phyloP scores from a whole-genome alignment of 2,888 invertebrate genomes.

The Leptopilina drosophilae region DNA sequence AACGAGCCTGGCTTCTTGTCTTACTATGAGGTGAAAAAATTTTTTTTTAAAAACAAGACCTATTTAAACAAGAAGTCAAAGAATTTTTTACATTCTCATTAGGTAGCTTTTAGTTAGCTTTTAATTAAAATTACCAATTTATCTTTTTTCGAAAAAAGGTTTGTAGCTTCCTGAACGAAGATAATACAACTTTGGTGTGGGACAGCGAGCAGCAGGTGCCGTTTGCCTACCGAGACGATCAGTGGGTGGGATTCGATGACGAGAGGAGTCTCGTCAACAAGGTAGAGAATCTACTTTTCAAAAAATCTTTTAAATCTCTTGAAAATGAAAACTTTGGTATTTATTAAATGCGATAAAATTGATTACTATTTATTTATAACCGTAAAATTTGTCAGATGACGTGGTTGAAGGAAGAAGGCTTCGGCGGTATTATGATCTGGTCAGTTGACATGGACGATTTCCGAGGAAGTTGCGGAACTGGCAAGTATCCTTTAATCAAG shows the following conservation, averaged over 20 bases:
- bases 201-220: constrained; percentile 97
- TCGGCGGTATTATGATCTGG: constrained; percentile 98
- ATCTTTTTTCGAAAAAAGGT: constrained; percentile 77
- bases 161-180: constrained; percentile 92
- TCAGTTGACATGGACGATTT: constrained; percentile 98
- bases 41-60: too few relatives aligned
- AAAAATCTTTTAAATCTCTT: background rate
- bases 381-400: constrained; percentile 87
- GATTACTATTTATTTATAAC: too few relatives aligned
- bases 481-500: constrained; percentile 92
- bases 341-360: too few relatives aligned
- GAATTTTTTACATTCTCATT: too few relatives aligned
- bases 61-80: background rate
- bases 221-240: constrained; percentile 93
- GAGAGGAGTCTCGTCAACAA: constrained; percentile 94
- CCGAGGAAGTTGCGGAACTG: constrained; percentile 91
- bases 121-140: constrained; percentile 27
- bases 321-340: background rate
- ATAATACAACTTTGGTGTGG: constrained; percentile 96
- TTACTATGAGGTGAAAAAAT: constrained; percentile 96
- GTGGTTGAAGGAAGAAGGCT: constrained; percentile 95
- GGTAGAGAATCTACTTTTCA: constrained; percentile 78
- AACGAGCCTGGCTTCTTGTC: constrained; percentile 96
- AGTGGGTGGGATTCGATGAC: constrained; percentile 97
- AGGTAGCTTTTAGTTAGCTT: too few relatives aligned